phyloP scores from a whole-genome alignment of 2,797 vertebrate species.

The Argya squamiceps region DNA sequence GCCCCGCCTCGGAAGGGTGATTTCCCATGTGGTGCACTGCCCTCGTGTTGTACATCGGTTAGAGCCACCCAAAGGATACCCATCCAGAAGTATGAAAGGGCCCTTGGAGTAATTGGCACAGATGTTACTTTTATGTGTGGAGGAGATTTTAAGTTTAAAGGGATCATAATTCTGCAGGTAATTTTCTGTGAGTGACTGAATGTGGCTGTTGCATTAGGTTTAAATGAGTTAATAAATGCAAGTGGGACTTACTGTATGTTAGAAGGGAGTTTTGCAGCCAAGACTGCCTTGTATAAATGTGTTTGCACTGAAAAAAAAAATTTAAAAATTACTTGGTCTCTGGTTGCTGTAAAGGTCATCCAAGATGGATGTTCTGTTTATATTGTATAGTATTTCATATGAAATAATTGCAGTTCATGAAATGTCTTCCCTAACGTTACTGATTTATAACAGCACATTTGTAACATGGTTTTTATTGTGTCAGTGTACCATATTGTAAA shows the following conservation, averaged over 20 bases:
- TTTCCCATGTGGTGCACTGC: not conserved
- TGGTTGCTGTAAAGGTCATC: constrained; percentile 90
- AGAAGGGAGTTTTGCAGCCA: constrained; percentile 87
- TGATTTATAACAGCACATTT: constrained; percentile 95
- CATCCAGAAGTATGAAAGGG: constrained; percentile 63
- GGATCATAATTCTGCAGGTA: constrained; percentile 80
- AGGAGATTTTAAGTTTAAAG: constrained; percentile 77
- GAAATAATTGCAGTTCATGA: constrained; percentile 94
- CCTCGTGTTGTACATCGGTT: not conserved
- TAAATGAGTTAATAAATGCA: constrained; percentile 82
- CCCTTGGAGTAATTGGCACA: constrained; percentile 71
- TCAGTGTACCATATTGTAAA: constrained; percentile 97
- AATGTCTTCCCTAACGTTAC: constrained; percentile 98
- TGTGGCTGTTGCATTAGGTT: constrained; percentile 83
- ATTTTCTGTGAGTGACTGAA: constrained; percentile 81
- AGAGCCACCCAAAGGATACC: constrained; percentile 56
- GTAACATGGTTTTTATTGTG: constrained; percentile 97
- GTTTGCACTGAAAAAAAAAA: constrained; percentile 91
- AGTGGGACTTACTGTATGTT: constrained; percentile 85
- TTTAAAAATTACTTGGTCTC: constrained; percentile 83
- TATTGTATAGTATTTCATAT: constrained; percentile 93
- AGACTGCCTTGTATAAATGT: constrained; percentile 91
- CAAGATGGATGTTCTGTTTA: constrained; percentile 90
- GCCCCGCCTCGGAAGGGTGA: not conserved
- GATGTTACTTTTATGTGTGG: constrained; percentile 69